Evolutionary conservation across 2,888 invertebrate species (phyloP).

Genomic region (Philopedon plagiatum): DNA sequence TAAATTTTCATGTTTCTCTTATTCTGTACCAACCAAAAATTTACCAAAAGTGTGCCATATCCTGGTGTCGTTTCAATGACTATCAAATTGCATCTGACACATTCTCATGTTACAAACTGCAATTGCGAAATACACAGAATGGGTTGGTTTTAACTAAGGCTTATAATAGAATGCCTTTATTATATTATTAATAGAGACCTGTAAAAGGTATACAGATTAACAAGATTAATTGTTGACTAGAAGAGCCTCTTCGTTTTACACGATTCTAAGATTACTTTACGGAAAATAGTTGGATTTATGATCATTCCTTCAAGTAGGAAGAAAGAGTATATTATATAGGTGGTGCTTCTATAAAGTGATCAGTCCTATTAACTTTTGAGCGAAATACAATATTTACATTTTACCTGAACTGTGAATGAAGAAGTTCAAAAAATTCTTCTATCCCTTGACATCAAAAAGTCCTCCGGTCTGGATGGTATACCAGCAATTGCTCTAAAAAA

Average conservation of each 20-base stretch:
- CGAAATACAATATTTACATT: too few species aligned
- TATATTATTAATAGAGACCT: conserved; percentile 36
- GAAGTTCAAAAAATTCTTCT: too few species aligned
- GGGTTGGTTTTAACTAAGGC: background rate
- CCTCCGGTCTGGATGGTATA: too few species aligned
- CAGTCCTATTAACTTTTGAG: too few species aligned
- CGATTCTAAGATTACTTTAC: conserved; percentile 45
- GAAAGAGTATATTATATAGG: background rate
- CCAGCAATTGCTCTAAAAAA: too few species aligned
- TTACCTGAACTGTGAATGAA: too few species aligned
- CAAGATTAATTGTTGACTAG: conserved; percentile 42
- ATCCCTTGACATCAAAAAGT: too few species aligned
- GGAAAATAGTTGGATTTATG: conserved; percentile 40
- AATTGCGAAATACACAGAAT: conserved; percentile 1
- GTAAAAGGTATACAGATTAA: conserved; percentile 38
- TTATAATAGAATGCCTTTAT: conserved; percentile 18
- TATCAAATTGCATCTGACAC: background rate
- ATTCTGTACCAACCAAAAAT: background rate
- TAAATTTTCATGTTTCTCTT: too few species aligned
- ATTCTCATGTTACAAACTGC: background rate
- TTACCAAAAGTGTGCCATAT: background rate
- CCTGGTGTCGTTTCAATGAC: background rate
- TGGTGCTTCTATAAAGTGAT: background rate
- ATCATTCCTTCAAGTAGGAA: conserved; percentile 19
- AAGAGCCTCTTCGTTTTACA: conserved; percentile 39